phyloP scores from a whole-genome alignment of 2,888 invertebrate species.

The Anodontia alba region DNA sequence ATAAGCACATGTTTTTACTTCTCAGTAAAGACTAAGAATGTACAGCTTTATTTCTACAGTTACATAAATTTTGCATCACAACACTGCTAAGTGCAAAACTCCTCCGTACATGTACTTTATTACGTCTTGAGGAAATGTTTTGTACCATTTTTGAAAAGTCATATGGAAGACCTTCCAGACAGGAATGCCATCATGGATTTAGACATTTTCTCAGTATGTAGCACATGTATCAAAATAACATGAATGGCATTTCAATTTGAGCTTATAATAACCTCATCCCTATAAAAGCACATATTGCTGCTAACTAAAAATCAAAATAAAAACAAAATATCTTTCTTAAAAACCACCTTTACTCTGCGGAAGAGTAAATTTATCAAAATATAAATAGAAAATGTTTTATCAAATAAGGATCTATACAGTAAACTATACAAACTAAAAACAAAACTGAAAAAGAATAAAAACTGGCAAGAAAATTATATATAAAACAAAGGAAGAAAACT shows the following conservation, averaged over 20 bases:
- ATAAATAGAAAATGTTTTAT: constrained; percentile 59
- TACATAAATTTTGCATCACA: too few species aligned
- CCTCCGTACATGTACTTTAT: too few species aligned
- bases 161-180: too few species aligned
- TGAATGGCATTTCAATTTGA: background rate
- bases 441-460: constrained; percentile 44
- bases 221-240: too few species aligned
- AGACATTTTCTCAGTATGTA: too few species aligned
- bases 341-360: constrained; percentile 22
- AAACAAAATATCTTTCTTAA: constrained; percentile 37
- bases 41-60: too few species aligned
- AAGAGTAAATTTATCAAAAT: constrained; percentile 47
- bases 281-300: constrained; percentile 17
- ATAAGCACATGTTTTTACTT: too few species aligned
- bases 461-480: constrained; percentile 36
- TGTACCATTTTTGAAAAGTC: too few species aligned
- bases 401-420: constrained; percentile 41
- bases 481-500: background rate
- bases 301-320: constrained; percentile 12
- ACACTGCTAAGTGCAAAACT: too few species aligned
- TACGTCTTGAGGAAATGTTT: too few species aligned
- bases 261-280: background rate
- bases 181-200: too few species aligned
- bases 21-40: too few species aligned
- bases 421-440: constrained; percentile 55